These are phyloP conservation scores for Calephelis nemesis DNA, from an alignment of 1,140 invertebrate species.

Conservation along the genomic window DNA sequence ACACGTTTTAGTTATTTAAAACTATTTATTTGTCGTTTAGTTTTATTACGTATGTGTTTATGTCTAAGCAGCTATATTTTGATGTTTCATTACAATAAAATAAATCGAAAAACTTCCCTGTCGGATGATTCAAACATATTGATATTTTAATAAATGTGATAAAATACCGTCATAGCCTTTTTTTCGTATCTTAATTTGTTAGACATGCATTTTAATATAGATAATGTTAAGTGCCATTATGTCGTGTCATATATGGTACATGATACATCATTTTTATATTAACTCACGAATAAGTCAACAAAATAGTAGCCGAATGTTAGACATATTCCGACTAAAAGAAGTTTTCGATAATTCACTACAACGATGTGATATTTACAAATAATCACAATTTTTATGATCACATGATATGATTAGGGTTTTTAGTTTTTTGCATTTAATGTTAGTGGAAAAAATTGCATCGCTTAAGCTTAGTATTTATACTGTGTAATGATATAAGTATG, in stretches of 20 bases:
- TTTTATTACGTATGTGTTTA: slow-evolving; percentile 2
- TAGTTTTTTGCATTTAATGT: slow-evolving; percentile 14
- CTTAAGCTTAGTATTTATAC: slow-evolving; percentile 19
- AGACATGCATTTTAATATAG: background rate
- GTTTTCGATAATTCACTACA: slow-evolving; percentile 20
- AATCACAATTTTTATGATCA: slow-evolving; percentile 24
- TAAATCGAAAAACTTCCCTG: background rate
- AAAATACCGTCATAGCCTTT: too few species aligned
- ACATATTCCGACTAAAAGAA: slow-evolving; percentile 18
- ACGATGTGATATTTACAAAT: slow-evolving; percentile 29
- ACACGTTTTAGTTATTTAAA: background rate
- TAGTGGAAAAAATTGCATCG: slow-evolving; percentile 22
- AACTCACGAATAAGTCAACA: background rate
- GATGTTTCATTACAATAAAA: background rate
- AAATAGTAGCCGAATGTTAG: background rate
- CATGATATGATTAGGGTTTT: background rate
- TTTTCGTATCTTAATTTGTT: too few species aligned
- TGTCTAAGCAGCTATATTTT: background rate
- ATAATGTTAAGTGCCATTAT: slow-evolving; percentile 18
- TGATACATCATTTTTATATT: slow-evolving; percentile 13
- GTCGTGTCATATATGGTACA: slow-evolving; percentile 20
- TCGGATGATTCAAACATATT: background rate
- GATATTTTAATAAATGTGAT: background rate
- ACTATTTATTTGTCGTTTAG: background rate
- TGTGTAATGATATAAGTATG: slow-evolving; percentile 38